phyloP scores from a whole-genome alignment of 2,113 vertebrate species.

The Burhinus oedicnemus region DNA sequence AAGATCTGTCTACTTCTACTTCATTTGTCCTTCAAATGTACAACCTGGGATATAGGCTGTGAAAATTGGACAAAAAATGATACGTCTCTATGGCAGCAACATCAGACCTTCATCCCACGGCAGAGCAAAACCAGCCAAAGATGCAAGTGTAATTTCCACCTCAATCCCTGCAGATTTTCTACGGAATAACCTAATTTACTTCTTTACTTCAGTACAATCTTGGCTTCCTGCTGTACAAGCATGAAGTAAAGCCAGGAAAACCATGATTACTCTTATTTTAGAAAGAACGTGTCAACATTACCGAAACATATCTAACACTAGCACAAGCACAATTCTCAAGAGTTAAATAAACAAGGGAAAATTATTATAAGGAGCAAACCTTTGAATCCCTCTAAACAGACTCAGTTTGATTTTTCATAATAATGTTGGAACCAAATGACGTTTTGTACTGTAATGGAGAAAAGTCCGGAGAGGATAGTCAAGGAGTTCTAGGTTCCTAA shows the following conservation, averaged over 20 bases:
- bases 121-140: constrained; percentile 46
- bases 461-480: constrained; percentile 2
- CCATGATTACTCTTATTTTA: constrained; percentile 43
- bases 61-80: constrained; percentile 37
- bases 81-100: constrained; percentile 21
- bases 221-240: constrained; percentile 31
- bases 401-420: constrained; percentile 30
- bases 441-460: neutral
- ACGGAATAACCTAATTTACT: constrained; percentile 45
- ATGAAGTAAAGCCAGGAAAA: constrained; percentile 54
- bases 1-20: constrained; percentile 24
- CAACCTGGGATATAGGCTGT: neutral
- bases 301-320: constrained; percentile 1
- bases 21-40: constrained; percentile 63
- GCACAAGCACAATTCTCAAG: neutral
- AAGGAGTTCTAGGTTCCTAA: constrained; percentile 10
- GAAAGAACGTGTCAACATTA: neutral
- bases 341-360: constrained; percentile 47
- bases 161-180: constrained; percentile 24
- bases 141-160: constrained; percentile 43
- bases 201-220: constrained; percentile 15
- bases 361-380: constrained; percentile 35
- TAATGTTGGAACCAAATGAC: neutral
- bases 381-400: constrained; percentile 15
- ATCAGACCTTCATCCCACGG: neutral